phyloP scores from a whole-genome alignment of 2,113 vertebrate species.

The Tachycineta bicolor region DNA sequence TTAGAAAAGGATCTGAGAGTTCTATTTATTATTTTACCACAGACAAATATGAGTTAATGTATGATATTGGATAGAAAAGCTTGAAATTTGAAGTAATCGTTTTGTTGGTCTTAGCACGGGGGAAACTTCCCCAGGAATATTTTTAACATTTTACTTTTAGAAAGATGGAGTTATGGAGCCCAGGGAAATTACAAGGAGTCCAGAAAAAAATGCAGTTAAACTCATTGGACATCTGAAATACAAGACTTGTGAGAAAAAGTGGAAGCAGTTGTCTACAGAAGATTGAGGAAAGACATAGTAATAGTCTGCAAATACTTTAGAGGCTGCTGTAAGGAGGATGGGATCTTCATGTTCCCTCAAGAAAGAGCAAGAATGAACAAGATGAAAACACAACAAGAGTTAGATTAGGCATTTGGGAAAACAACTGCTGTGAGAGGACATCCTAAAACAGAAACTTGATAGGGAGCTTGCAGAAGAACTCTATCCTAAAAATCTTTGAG shows the following conservation, averaged over 20 bases:
- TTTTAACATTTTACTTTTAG: background rate
- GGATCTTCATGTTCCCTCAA: background rate
- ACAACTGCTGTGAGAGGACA: background rate
- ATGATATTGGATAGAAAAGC: background rate
- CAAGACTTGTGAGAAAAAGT: background rate
- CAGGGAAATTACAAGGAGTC: background rate
- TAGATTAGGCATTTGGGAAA: background rate
- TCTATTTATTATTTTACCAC: background rate
- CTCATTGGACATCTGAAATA: background rate
- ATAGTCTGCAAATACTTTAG: background rate
- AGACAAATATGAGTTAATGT: background rate
- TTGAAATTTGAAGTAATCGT: background rate
- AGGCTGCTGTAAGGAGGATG: background rate
- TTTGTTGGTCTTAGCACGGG: background rate
- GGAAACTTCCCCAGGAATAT: background rate
- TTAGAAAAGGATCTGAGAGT: background rate
- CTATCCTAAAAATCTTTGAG: background rate
- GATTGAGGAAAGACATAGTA: background rate
- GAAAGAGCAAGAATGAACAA: background rate
- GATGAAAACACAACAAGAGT: background rate
- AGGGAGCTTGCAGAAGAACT: background rate
- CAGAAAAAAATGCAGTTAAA: background rate
- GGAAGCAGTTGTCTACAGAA: background rate
- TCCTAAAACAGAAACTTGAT: background rate
- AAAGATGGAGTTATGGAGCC: background rate